Percentiles rank a stretch among this genome's conserved stretches.
These are phyloP conservation scores for Epinotia brunnichana DNA, from an alignment of 2,888 invertebrate species.

Conservation along the genomic window DNA sequence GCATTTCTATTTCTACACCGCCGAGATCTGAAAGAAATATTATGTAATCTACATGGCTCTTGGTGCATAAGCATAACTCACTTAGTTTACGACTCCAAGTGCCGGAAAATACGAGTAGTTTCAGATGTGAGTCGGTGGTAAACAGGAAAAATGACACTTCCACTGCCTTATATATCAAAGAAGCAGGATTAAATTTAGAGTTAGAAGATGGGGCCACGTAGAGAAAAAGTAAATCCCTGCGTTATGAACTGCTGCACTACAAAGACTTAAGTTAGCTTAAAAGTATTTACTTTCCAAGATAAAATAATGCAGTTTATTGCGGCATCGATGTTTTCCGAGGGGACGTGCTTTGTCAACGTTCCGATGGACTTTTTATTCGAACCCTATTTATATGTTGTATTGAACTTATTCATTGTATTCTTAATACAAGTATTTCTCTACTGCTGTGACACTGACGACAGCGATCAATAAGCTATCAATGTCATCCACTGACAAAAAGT, in stretches of 20 bases:
- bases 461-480: neutral
- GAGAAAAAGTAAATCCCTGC: constrained; percentile 52
- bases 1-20: neutral
- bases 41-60: constrained; percentile 8
- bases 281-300: constrained; percentile 52
- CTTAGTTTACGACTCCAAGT: constrained; percentile 52
- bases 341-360: constrained; percentile 41
- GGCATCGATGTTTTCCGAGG: constrained; percentile 50
- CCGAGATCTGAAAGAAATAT: constrained; percentile 2
- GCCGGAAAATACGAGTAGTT: constrained; percentile 47
- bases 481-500: neutral
- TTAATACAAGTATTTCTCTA: neutral
- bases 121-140: constrained; percentile 40
- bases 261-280: constrained; percentile 51
- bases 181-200: constrained; percentile 48
- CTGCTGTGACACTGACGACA: neutral
- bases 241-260: constrained; percentile 52
- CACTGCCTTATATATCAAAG: constrained; percentile 42
- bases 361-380: constrained; percentile 32
- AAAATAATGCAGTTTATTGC: constrained; percentile 57
- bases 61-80: constrained; percentile 46
- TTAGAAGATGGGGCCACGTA: constrained; percentile 49
- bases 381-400: constrained; percentile 21
- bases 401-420: neutral
- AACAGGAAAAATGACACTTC: constrained; percentile 48